Base-by-base conservation (phyloP, 1,140 invertebrate species). In the Bombus impatiens region DNA sequence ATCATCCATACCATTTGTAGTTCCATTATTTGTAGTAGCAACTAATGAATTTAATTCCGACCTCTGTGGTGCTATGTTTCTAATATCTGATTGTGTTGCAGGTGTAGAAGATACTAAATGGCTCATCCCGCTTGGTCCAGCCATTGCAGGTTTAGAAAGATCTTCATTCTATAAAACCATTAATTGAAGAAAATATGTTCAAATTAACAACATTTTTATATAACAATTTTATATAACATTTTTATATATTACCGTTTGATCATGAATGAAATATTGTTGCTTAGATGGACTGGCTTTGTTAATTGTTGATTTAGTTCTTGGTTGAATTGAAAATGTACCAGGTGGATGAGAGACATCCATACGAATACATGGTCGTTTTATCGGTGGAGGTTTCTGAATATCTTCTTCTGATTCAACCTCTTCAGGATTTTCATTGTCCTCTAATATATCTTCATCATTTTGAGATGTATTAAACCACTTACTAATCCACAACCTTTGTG, bases 391-490 rank as follows among this genome's bases (percentile, higher is more conserved):
- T n/a, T 93, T 89, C 13, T 89, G 90, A 37, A 76, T 67, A 71
- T 93, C 91, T 35, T 95, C 94, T 15, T 94, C 89, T 0, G 88
- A 78, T 65, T 91, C 89, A 28, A 88, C 81, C 8, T 93, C 92
- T n/a, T 94, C 91, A 15, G 68, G 25, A 75, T 86, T 92, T 10
- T 92, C 91, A 40, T 57, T 77, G 25, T 91, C 87, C 4, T 91
- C 88, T 72, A 87, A 84, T 2, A 87, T 44, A 53, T 91, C 87
- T 12, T 86, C 90, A 77, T 93, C 91, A 78, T 91, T 91, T 89
- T 94, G 93, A 22, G 94, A 93, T 40, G 89, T 91, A 82, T 95
- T 95, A 68, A 95, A 95, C 94, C 93, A 95, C 82, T 95, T 95
- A 85, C 93, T 94, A 62, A 95, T 94, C 94, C 94, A 95, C 0